A percentile compares a stretch with the other conserved stretches of the same genome.
Conservation (phyloP, 2,113 vertebrate species). For the Poicephalus gulielmi region DNA sequence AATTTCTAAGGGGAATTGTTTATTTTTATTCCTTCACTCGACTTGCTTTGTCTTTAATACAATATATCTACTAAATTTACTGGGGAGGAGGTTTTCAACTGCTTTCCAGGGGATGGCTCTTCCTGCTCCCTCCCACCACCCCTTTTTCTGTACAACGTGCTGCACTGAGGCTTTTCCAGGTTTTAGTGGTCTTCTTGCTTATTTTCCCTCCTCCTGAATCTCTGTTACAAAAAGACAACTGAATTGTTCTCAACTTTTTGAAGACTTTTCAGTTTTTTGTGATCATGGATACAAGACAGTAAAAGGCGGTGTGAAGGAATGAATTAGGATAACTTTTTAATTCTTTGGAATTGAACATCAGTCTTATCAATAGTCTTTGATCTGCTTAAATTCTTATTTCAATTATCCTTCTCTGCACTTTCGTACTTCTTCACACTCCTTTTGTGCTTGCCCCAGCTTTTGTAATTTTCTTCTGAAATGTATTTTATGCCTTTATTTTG, state of each 20-base stretch:
- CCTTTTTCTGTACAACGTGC: not conserved
- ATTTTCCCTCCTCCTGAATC: not conserved
- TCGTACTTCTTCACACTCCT: not conserved
- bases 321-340: not conserved
- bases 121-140: not conserved
- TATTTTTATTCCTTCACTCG: constrained; percentile 38
- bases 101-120: not conserved
- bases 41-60: constrained; percentile 17
- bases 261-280: not conserved
- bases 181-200: not conserved
- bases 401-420: not conserved
- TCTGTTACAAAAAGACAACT: not conserved
- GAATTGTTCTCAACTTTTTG: not conserved
- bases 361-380: not conserved
- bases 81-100: not conserved
- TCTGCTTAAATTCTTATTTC: not conserved
- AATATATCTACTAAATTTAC: constrained; percentile 30
- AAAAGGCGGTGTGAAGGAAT: not conserved
- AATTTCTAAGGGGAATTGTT: constrained; percentile 13
- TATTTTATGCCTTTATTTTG: not conserved
- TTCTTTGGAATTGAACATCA: not conserved
- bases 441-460: not conserved
- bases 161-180: not conserved
- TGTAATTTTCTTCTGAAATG: not conserved
- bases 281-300: not conserved